A percentile compares a stretch with the other conserved stretches of the same genome.
Conservation (phyloP, 1,140 invertebrate species). For the Antheraea pernyi region DNA sequence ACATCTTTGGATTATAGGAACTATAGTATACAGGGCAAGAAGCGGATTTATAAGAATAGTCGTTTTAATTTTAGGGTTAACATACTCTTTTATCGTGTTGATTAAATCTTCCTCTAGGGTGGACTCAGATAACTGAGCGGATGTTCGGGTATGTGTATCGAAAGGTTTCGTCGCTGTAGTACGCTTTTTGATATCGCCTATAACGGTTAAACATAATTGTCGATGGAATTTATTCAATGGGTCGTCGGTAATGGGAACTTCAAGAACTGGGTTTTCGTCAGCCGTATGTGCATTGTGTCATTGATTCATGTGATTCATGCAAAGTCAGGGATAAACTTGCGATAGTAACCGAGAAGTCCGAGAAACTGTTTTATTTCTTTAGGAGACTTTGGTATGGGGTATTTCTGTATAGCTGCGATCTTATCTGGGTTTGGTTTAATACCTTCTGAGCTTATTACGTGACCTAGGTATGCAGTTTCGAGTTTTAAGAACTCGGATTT, state of each 20-base stretch:
- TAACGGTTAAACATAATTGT: slow-evolving; percentile 19
- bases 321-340: no score
- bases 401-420: no score
- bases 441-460: no score
- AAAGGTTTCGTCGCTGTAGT: slow-evolving; percentile 20
- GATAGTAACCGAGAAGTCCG: no score
- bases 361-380: no score
- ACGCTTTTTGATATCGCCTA: slow-evolving; percentile 16
- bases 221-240: slow-evolving; percentile 22
- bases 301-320: no score
- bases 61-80: neutral
- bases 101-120: slow-evolving; percentile 20
- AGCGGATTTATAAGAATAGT: slow-evolving; percentile 16
- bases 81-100: neutral
- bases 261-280: slow-evolving; percentile 21
- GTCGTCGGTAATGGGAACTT: slow-evolving; percentile 22
- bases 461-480: no score
- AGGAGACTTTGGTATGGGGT: no score
- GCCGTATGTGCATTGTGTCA: slow-evolving; percentile 20
- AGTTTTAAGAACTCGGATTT: no score
- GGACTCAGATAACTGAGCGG: slow-evolving; percentile 16
- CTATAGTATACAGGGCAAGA: slow-evolving; percentile 16
- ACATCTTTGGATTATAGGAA: slow-evolving; percentile 19
- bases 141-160: slow-evolving; percentile 17
- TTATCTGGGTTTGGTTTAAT: no score